Evolutionary conservation across 2,888 invertebrate species (phyloP), one percentile per base, ranked within the genome.

Genomic region (Polylopha cassiicola): DNA sequence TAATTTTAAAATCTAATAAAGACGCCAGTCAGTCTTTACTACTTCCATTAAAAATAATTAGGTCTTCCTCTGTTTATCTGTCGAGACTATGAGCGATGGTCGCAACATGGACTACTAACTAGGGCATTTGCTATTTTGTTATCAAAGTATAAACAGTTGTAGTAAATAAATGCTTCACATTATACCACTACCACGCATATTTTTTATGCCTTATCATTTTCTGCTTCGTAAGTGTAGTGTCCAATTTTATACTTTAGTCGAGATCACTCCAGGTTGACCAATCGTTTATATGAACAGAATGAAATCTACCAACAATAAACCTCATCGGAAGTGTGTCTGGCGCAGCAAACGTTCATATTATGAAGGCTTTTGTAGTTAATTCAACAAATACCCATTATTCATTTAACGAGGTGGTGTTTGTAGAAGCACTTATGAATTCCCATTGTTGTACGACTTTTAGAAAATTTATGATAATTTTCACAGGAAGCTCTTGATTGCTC

Each of bases 321-420:
- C 26, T 18, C 39, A 39, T 47, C 41, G 51, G 55, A 54, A 49
- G 51, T 45, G 39, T 42, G 46, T 37, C 33, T 37, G 24, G 32
- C 11, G 21, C 14, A 17, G 26, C 24, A 11, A 14, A 33, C 20
- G 41, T 46, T 17, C 39, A 52, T 57, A 51, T 52, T 39, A 49
- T 47, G 41, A 47, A 58, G 52, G 47, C 48, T 61, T 63, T 61
- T 58, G 58, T 60, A 55, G 52, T 63, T 58, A 61, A 54, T 63
- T 55, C 55, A 58, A 59, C 51, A 53, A 48, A 45, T 44, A 52
- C 53, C 58, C 50, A 72, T 74, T 77, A 73, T 79, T 72, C 55
- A 42, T 47, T 50, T 58, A 58, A 55, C 51, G 41, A 52, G 59
- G 47, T 37, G 36, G 33, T 38, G 39, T 39, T 44, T 46, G 46